These are phyloP conservation scores for Trimorus sp. DNA, from an alignment of 2,888 invertebrate species.

Conservation along the genomic window DNA sequence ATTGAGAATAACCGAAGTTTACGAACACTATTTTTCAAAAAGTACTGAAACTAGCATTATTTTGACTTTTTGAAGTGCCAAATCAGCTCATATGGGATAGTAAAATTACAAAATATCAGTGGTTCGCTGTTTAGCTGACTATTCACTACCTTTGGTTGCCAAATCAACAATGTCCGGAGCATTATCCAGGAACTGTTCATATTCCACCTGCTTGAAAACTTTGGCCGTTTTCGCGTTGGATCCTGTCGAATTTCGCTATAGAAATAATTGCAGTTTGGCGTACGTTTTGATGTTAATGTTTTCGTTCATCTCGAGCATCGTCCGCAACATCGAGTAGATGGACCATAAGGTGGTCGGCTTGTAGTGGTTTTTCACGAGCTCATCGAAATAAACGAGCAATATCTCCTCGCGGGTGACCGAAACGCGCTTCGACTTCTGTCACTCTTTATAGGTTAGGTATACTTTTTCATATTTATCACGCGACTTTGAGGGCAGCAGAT, in stretches of 20 bases:
- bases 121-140: background rate
- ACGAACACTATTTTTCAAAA: background rate
- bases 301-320: conserved; percentile 37
- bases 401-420: conserved; percentile 5
- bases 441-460: conserved; percentile 17
- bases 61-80: no score
- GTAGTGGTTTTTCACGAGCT: conserved; percentile 8
- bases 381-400: conserved; percentile 24
- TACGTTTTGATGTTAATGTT: conserved; percentile 46
- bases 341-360: conserved; percentile 18
- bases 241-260: conserved; percentile 36
- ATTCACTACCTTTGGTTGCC: conserved; percentile 43
- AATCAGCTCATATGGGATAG: no score
- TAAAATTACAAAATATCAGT: no score
- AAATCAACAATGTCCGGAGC: conserved; percentile 47
- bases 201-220: background rate
- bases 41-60: background rate
- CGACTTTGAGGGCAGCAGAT: conserved; percentile 26
- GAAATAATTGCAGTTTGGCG: conserved; percentile 36
- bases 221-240: conserved; percentile 43
- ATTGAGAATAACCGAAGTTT: no score
- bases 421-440: conserved; percentile 11
- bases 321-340: conserved; percentile 45
- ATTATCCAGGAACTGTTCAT: conserved; percentile 27
- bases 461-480: conserved; percentile 16